phyloP scores from a whole-genome alignment of 2,888 invertebrate species.

The Temnothorax ravouxi region DNA sequence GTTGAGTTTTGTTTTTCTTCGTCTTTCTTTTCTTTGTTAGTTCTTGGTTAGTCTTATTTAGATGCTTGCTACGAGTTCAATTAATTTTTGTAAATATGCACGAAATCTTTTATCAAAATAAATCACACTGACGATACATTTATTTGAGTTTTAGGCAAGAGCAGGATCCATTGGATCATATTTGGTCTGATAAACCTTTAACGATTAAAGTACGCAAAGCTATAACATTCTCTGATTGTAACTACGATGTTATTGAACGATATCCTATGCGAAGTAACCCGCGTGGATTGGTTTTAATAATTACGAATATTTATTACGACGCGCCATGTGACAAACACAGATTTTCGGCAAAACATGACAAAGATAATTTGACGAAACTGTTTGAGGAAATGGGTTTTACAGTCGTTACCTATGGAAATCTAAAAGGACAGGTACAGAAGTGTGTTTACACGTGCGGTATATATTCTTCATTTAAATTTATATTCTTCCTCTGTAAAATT shows the following conservation, averaged over 20 bases:
- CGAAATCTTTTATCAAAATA: background rate
- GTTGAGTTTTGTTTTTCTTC: background rate
- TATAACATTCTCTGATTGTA: slow-evolving; percentile 76
- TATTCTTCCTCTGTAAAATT: no score
- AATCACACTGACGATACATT: background rate
- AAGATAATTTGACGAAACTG: slow-evolving; percentile 77
- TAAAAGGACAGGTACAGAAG: slow-evolving; percentile 78
- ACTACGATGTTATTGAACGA: slow-evolving; percentile 69
- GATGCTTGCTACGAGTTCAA: background rate
- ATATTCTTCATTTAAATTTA: background rate
- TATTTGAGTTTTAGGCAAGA: slow-evolving; percentile 19
- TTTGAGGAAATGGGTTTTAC: slow-evolving; percentile 83
- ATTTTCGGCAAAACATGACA: slow-evolving; percentile 78
- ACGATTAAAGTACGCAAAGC: slow-evolving; percentile 79
- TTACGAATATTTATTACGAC: slow-evolving; percentile 79
- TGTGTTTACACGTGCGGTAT: slow-evolving; percentile 11
- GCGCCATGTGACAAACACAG: slow-evolving; percentile 61
- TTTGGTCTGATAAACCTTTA: slow-evolving; percentile 73
- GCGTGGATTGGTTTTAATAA: slow-evolving; percentile 83
- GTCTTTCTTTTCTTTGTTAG: background rate
- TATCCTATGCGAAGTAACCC: slow-evolving; percentile 84
- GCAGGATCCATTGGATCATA: slow-evolving; percentile 39
- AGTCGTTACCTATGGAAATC: slow-evolving; percentile 73
- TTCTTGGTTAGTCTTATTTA: background rate
- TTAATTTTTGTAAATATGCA: background rate